Base-by-base conservation (phyloP, 1,140 invertebrate genomes). In the Dryas iulia region DNA sequence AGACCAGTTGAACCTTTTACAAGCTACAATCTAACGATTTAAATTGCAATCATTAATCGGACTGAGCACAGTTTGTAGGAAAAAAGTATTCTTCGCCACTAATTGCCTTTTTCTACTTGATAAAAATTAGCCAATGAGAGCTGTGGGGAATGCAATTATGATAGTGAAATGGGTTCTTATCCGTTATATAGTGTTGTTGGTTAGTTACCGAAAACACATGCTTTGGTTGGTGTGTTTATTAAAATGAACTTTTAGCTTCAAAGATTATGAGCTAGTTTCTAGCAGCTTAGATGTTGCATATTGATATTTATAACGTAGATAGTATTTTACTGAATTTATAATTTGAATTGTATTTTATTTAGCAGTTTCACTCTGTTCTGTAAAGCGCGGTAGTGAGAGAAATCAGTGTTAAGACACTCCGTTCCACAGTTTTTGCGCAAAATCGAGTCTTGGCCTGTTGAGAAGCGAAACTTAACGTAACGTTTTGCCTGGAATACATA, bases 11-110 rank as follows among this genome's bases (percentile, higher is more conserved):
- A 66, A 73, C 65, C 66, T 73, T 69, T 56, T 66, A 71, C 64
- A 67, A 72, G 58, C 58, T 72, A 75, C 70, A 72, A 72, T 74
- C 73, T 63, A 62, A 62, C 67, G 63, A 72, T 72, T 75, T 64
- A 75, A 72, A 69, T 64, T 62, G 59, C 54, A 35, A 21, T 67
- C 54, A 64, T 75, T 70, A 69, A 72, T 72, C 66, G 59, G 73
- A 25, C 28, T 63, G 63, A 59, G 64, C 67, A 61, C 59, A 53
- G 70, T 66, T 70, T 61, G 53, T 54, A 54, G 57, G 35, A 59
- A 67, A 65, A 69, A 72, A 72, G 58, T 69, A 62, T 71, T 71
- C 65, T 66, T 60, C 65, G 28, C 66, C 60, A 54, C 71, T 76
- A 72, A 76, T 76, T 76, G 71, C 71, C 64, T 74, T 64, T 74